Evolutionary conservation across 1,140 invertebrate species (phyloP), one percentile per base, ranked within the genome.

Genomic region (Platyscapa corneri): DNA sequence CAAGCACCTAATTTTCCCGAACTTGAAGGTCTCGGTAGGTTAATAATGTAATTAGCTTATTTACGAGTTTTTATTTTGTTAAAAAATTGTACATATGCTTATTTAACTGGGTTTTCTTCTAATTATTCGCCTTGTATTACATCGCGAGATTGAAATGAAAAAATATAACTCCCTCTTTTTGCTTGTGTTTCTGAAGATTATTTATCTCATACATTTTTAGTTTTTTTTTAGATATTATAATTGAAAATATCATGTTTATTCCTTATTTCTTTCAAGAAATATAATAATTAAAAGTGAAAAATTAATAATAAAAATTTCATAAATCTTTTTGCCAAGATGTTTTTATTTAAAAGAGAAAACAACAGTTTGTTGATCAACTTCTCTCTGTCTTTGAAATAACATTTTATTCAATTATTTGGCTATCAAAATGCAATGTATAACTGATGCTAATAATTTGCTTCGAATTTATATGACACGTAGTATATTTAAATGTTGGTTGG

Each of bases 21-120:
- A 91, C 94, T 95, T 90, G 95, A 95, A 94, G 94, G 93, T 90
- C 93, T 96, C 94, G 95, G 95, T 95, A 96, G 94, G 95, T 96
- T 92, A 90, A 91, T 92, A 91, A 89, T 91, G 92, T 93, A 92
- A 80, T 92, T 93, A 92, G 91, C 89, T 91, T 91, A 87, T 88
- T 90, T 87, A 90, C 88, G 88, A 86, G 79, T 75, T 87, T 83
- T 39, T 30, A 49, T 56, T 87, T 56, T 76, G 53, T 83, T 60
- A 83, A 77, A 77, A 85, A 79, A 83, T 70, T 84, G 49, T 75
- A 75, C 83, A 74, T 82, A 75, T 49, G 60, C 79, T 70, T 82
- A 64, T 75, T 80, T 79, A 18, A 65, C 1, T 77, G 16, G 56
- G 39, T 49, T 76, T 82, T 5, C 23, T 70, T 77, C 46, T 65